Evolutionary conservation across 2,888 invertebrate genomes (phyloP).

Genomic region (Coleophora deauratella): DNA sequence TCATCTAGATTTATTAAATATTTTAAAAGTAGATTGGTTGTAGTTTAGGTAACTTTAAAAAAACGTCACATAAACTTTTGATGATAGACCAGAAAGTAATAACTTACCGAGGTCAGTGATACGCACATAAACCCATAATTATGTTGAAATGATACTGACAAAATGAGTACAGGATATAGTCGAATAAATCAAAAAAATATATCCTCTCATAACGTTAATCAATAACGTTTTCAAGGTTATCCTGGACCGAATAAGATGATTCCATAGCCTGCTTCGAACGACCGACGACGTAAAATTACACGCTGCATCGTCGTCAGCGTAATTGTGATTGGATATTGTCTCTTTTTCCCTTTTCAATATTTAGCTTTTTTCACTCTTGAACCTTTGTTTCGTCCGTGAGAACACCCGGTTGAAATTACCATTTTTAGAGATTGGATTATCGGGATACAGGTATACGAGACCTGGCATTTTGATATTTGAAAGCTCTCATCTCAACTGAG

Average conservation of each 20-base stretch:
- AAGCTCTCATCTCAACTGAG: slow-evolving; percentile 21
- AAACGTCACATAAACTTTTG: too few relatives aligned
- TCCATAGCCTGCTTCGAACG: slow-evolving; percentile 27
- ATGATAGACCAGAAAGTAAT: too few relatives aligned
- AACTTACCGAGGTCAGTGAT: too few relatives aligned
- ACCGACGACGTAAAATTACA: slow-evolving; percentile 14
- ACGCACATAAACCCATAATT: too few relatives aligned
- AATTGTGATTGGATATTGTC: slow-evolving; percentile 67
- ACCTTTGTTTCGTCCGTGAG: slow-evolving; percentile 65
- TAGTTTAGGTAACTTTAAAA: too few relatives aligned
- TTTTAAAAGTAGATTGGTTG: too few relatives aligned
- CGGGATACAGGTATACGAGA: slow-evolving; percentile 18
- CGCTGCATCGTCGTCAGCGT: slow-evolving; percentile 27
- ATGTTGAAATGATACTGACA: too few relatives aligned
- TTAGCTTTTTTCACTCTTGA: slow-evolving; percentile 49
- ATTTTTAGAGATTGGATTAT: slow-evolving; percentile 71
- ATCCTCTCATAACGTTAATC: slow-evolving; percentile 2
- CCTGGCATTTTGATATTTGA: slow-evolving; percentile 40
- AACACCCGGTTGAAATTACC: slow-evolving; percentile 62
- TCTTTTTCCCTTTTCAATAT: slow-evolving; percentile 41
- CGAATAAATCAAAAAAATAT: background rate
- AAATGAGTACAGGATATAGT: too few relatives aligned
- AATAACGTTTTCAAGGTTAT: slow-evolving; percentile 16
- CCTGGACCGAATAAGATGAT: slow-evolving; percentile 20
- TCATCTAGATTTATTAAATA: too few relatives aligned